phyloP scores from a whole-genome alignment of 2,113 vertebrate species.

The Silurus asotus region DNA sequence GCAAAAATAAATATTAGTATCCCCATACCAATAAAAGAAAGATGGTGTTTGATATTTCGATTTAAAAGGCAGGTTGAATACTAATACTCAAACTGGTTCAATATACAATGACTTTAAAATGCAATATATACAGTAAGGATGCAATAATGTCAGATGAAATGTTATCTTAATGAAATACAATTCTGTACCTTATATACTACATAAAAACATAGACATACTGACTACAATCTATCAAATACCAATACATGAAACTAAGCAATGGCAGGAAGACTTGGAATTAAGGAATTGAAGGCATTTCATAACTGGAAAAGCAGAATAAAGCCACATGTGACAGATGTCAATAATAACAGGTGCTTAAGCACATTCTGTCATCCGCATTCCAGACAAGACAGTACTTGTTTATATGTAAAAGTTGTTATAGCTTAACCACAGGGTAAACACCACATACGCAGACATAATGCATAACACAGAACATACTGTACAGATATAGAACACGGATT shows the following conservation, averaged over 20 bases:
- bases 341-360: conserved; percentile 10
- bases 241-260: not conserved
- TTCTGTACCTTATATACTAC: not conserved
- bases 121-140: not conserved
- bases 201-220: not conserved
- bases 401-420: not conserved
- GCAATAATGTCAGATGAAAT: not conserved
- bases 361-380: conserved; percentile 1
- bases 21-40: not conserved
- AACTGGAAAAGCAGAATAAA: not conserved
- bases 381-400: conserved; percentile 18
- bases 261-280: not conserved
- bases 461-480: not conserved
- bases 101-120: not conserved
- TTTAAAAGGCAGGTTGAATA: not conserved
- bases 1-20: not conserved
- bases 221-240: not conserved
- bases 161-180: not conserved
- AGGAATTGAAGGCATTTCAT: conserved; percentile 1
- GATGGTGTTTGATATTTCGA: not conserved
- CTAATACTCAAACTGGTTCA: not conserved
- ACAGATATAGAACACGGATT: not conserved
- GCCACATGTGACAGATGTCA: not conserved
- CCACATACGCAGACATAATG: not conserved
- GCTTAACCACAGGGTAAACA: not conserved